Evolutionary conservation across 2,113 vertebrate species (phyloP), one percentile per base, ranked within the genome.

Genomic region (Fregetta grallaria): DNA sequence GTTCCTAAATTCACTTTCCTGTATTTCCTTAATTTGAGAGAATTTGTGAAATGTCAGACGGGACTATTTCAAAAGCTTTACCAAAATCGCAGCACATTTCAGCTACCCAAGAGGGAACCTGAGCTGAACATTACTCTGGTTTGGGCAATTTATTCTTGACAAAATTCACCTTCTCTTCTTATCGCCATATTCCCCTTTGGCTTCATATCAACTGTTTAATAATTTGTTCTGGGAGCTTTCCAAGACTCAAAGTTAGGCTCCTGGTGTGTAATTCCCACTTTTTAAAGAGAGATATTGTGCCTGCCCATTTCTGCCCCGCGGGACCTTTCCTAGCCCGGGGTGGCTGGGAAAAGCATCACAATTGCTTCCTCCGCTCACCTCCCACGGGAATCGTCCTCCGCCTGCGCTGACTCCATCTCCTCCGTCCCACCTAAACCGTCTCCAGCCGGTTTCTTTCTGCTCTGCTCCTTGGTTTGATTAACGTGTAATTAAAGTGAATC

Each of bases 311-410:
- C 74, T 68, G 23, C 15, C 66, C 36, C 1, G 0, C 1, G 9
- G n/a, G 32, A n/a, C 49, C 17, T 79, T 76, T 90, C 53, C 10
- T 44, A 38, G 67, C 20, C 26, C 1, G 1, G 23, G 40, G 40
- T 40, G 17, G 29, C 38, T 34, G 44, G 38, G 73, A 45, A 50
- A 30, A 80, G 3, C n/a, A 73, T 61, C 3, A 1, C 26, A 29
- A 6, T 42, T 93, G 15, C 15, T 67, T 71, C 55, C 45, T 66
- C 50, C 7, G 3, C 49, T 89, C n/a, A 59, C n/a, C 14, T 78
- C 74, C 65, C n/a, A 4, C 0, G 0, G 53, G n/a, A 50, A 50
- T 40, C 0, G 0, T 65, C 21, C 72, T 65, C 49, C 2, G 6
- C 30, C 47, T 70, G 3, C 55, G 61, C 70, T 45, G 34, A 63